Evolutionary conservation across 2,797 vertebrate species (phyloP), one percentile per base, ranked within the genome.

Genomic region (Oreochromis grahami): DNA sequence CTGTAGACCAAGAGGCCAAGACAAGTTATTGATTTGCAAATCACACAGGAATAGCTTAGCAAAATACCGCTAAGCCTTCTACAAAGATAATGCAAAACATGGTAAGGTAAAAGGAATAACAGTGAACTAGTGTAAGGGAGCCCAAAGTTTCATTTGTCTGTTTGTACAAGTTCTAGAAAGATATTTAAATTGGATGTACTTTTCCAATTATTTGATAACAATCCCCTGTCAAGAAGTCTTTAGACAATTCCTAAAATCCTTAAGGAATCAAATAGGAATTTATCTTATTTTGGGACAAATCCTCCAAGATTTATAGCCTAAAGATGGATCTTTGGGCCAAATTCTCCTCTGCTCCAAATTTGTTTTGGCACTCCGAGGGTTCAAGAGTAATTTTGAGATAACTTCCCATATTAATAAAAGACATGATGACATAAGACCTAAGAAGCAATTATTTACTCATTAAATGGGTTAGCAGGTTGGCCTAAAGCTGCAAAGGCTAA

Each of bases 381-480:
- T 94, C 91, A 93, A 94, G 92, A 94, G 93, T 94, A 94, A 95
- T 95, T 95, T 92, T 91, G 82, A 92, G 94, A 94, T 94, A 94
- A 92, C 79, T 91, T 90, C 65, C 80, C 83, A 88, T 94, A 92
- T 94, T 94, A 95, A 95, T 94, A 94, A 94, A 95, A 94, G 92
- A 91, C 89, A 89, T 86, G 88, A 91, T 94, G 95, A 95, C 95
- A 95, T 91, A 92, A 94, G 94, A 94, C 93, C 93, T 86, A 86
- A 87, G 90, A 94, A 94, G 93, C 92, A 95, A 94, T 94, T 95
- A 95, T 95, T 95, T 95, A 95, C 94, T 95, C 94, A 93, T 95
- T 95, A 95, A 95, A 95, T 95, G 91, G 93, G 93, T 95, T 94
- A 95, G 90, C 94, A 95, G 95, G 93, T 94, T 94, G 91, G 94